These are phyloP conservation scores for Hemitrygon akajei DNA, from an alignment of 2,797 vertebrate species.

Conservation along the genomic window DNA sequence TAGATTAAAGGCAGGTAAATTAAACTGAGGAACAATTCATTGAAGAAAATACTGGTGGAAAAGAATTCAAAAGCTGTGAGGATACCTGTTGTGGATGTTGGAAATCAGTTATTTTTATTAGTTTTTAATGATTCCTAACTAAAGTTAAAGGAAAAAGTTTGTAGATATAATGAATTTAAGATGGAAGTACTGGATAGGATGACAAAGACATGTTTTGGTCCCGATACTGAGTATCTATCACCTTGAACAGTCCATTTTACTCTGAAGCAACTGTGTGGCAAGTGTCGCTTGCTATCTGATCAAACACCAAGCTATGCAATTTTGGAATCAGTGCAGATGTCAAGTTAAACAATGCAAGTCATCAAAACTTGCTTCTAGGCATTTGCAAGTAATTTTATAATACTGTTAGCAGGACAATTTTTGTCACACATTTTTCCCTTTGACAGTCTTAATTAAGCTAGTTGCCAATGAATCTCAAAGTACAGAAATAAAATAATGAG, in stretches of 20 bases:
- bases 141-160: background rate
- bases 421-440: background rate
- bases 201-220: background rate
- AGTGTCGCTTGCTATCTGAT: background rate
- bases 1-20: background rate
- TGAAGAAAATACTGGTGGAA: background rate
- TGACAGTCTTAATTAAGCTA: background rate
- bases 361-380: background rate
- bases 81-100: background rate
- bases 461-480: background rate
- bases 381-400: background rate
- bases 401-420: background rate
- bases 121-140: background rate
- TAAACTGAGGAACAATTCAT: background rate
- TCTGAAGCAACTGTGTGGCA: background rate
- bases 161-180: background rate
- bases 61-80: background rate
- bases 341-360: background rate
- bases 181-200: background rate
- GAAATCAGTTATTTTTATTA: background rate
- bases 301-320: background rate
- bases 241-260: background rate
- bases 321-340: background rate
- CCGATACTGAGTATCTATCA: background rate
- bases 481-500: background rate